Base-by-base conservation (phyloP, 2,888 invertebrate species). In the Euzophera pinguis region DNA sequence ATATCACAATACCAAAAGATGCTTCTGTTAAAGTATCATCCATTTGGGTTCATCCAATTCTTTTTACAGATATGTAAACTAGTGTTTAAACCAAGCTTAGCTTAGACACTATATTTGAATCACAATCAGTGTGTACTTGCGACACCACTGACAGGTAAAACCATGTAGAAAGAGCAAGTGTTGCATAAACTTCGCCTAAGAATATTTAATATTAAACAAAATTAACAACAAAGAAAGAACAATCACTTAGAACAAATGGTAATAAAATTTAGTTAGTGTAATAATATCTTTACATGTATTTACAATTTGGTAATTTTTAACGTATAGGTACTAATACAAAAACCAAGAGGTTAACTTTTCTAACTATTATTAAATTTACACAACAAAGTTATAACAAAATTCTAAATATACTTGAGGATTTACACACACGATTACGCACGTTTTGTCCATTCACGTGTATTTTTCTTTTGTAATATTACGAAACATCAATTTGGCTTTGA, bases 261-360 rank as follows among this genome's bases (percentile, higher is more conserved):
- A 90, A 89, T 89, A 89, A 84, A 84, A 83, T 87, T 84, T 88
- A 85, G 79, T 84, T 82, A 83, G 73, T 73, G 71, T 81, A 81
- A 83, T 89, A 89, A 90, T 90, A 90, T 88, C 88, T 89, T 86
- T 89, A 89, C 89, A 88, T 73, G 65, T 88, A 89, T 90, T 84
- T 89, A 89, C 89, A 90, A 81, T 88, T 86, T 89, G 88, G 88
- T 89, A 85, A 75, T 79, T 72, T 81, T 84, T 81, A 88, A 88
- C 86, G 83, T 87, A 88, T 84, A n/a, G n/a, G n/a, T n/a, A 84
- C 84, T 87, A 84, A 81, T 84, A 85, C 81, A 77, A 79, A 78
- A 78, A 84, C 67, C 74, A 83, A 79, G 71, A 68, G 73, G 75
- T 82, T 81, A 81, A 79, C 75, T 75, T 80, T 71, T 68, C 69